These are phyloP conservation scores for Papilio machaon DNA, from an alignment of 1,140 invertebrate genomes.

Conservation along the genomic window DNA sequence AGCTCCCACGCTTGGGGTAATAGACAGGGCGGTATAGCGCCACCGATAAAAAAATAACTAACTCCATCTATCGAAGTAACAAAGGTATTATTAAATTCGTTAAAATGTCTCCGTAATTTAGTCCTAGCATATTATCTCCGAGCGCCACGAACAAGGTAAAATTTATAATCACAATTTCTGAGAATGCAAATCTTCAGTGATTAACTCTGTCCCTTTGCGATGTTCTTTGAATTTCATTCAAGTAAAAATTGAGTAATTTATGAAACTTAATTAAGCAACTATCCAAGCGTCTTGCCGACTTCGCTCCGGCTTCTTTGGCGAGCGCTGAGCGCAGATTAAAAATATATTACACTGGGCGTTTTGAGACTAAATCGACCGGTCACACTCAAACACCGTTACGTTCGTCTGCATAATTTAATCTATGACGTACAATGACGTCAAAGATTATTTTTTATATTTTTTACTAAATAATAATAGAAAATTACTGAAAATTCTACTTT, in stretches of 20 bases:
- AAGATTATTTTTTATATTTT: not conserved
- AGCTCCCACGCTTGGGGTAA: too few species aligned
- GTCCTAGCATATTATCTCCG: not conserved
- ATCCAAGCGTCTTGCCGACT: constrained; percentile 2
- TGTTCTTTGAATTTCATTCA: constrained; percentile 12
- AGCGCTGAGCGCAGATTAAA: constrained; percentile 10
- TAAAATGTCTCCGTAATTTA: not conserved
- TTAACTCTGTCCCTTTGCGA: constrained; percentile 20
- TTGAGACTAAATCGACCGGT: constrained; percentile 1
- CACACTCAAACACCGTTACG: not conserved
- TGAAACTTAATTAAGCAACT: constrained; percentile 25
- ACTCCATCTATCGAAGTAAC: not conserved
- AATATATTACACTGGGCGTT: constrained; percentile 13
- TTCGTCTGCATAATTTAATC: not conserved
- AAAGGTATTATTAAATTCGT: not conserved
- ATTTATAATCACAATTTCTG: constrained; percentile 24
- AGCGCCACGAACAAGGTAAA: constrained; percentile 3
- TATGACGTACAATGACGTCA: not conserved
- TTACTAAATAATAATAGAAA: not conserved
- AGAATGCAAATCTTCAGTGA: constrained; percentile 19
- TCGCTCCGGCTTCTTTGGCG: constrained; percentile 5
- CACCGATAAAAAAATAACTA: not conserved
- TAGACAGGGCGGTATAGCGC: too few species aligned
- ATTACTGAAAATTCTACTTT: too few species aligned
- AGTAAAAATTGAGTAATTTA: constrained; percentile 20